These are phyloP conservation scores for Bovichtus variegatus DNA, from an alignment of 2,797 vertebrate genomes.

Conservation along the genomic window DNA sequence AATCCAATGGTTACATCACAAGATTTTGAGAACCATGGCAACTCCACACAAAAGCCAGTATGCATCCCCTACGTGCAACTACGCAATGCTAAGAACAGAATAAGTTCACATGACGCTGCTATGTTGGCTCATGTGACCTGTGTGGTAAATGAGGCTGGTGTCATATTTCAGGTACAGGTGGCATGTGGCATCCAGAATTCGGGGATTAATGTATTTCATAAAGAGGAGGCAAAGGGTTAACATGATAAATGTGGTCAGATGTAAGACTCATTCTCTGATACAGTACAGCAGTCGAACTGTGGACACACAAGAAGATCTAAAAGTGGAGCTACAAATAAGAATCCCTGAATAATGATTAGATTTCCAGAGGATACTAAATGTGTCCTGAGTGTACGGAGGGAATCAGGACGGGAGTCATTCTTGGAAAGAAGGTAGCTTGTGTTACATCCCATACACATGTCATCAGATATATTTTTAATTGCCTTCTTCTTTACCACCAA, in stretches of 20 bases:
- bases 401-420: neutral
- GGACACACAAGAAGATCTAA: neutral
- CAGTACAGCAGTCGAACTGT: neutral
- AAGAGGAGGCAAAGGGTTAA: neutral
- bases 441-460: neutral
- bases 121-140: constrained; percentile 50
- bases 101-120: constrained; percentile 59
- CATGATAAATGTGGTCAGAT: neutral
- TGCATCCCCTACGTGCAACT: constrained; percentile 53
- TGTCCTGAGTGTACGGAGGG: neutral
- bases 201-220: constrained; percentile 6
- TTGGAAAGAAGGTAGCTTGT: constrained; percentile 4
- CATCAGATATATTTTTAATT: constrained; percentile 9
- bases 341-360: constrained; percentile 8
- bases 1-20: constrained; percentile 70
- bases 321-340: neutral
- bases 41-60: constrained; percentile 68
- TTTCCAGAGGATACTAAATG: constrained; percentile 9
- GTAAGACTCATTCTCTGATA: neutral
- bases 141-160: constrained; percentile 33
- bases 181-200: constrained; percentile 15
- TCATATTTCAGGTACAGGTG: constrained; percentile 60
- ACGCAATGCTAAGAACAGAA: constrained; percentile 32
- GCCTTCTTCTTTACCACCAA: neutral
- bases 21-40: constrained; percentile 66